Percentiles rank a stretch among this genome's conserved stretches.
Conservation (phyloP, 2,888 invertebrate genomes). For the Dasysyrphus tricinctus region DNA sequence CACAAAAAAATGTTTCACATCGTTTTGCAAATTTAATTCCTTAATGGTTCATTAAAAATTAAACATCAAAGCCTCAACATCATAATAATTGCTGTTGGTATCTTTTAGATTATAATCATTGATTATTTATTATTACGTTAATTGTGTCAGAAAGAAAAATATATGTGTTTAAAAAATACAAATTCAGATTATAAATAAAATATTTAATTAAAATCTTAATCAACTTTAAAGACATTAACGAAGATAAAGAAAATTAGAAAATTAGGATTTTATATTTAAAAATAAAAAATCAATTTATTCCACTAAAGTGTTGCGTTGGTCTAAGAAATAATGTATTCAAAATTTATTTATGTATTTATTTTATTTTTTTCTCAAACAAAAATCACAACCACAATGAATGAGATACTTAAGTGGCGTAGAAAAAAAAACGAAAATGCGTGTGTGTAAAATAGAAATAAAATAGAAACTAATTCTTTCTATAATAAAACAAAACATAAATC, state of each 20-base stretch:
- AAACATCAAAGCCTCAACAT: conserved; percentile 57
- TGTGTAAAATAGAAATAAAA: conserved; percentile 39
- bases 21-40: conserved; percentile 28
- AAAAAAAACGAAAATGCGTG: conserved; percentile 10
- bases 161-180: conserved; percentile 38
- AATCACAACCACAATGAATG: conserved; percentile 14
- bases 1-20: neutral
- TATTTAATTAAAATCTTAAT: conserved; percentile 20
- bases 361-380: neutral
- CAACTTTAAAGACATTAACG: neutral
- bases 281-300: conserved; percentile 1
- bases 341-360: neutral
- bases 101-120: conserved; percentile 49
- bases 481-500: conserved; percentile 31
- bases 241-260: too few relatives aligned
- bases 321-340: too few relatives aligned
- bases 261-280: too few relatives aligned
- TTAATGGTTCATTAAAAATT: conserved; percentile 45
- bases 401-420: neutral
- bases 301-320: neutral
- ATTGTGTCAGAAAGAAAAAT: conserved; percentile 45
- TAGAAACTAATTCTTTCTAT: conserved; percentile 13
- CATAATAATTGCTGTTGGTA: conserved; percentile 33
- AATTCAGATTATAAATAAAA: conserved; percentile 23
- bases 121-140: conserved; percentile 50